A percentile compares a stretch with the other conserved stretches of the same genome.
phyloP scores from a whole-genome alignment of 2,797 vertebrate species.

The Esox masquinongy region DNA sequence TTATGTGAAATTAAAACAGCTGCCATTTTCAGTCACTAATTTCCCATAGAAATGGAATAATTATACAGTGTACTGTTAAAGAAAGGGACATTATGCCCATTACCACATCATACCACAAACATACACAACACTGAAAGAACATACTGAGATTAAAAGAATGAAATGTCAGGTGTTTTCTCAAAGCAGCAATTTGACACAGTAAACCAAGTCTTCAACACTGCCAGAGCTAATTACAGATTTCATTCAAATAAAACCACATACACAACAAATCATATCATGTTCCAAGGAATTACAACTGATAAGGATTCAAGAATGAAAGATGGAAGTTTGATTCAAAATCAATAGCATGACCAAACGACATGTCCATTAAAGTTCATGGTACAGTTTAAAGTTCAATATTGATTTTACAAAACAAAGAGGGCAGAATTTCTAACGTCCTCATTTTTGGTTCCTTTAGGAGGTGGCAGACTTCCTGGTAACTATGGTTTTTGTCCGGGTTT shows the following conservation, averaged over 20 bases:
- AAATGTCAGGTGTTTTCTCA: not conserved
- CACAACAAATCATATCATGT: not conserved
- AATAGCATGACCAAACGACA: not conserved
- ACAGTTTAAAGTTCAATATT: not conserved
- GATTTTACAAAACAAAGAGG: constrained; percentile 3
- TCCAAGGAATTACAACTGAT: not conserved
- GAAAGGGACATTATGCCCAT: not conserved
- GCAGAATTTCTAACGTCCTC: not conserved
- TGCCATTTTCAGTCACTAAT: constrained; percentile 5
- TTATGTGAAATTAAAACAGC: constrained; percentile 13
- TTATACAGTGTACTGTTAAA: not conserved
- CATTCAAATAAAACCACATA: constrained; percentile 5
- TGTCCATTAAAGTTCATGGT: constrained; percentile 4
- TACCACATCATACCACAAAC: not conserved
- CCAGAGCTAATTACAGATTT: not conserved
- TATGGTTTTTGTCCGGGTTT: not conserved
- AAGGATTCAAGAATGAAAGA: not conserved
- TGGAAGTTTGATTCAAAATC: not conserved
- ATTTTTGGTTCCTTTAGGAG: not conserved
- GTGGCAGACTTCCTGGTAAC: not conserved
- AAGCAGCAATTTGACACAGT: not conserved
- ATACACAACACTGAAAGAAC: not conserved
- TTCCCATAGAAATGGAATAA: constrained; percentile 7
- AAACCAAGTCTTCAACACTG: not conserved
- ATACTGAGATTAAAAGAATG: not conserved